Evolutionary conservation across 30 jellyfish, hydroid and myxozoan species (phyloP).

Genomic region (Rhopilema esculentum): DNA sequence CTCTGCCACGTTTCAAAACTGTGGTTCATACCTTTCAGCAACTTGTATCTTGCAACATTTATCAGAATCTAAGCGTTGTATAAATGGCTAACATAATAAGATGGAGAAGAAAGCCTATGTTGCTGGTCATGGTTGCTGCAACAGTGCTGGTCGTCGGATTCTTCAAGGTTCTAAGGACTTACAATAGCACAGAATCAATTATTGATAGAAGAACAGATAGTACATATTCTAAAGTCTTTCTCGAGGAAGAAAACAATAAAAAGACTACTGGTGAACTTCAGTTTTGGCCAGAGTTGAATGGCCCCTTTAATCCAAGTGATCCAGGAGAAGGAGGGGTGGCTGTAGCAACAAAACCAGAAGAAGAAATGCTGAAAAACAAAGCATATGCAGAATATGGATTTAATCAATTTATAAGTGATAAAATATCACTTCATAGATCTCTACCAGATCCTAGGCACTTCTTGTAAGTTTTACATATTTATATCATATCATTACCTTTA

Average conservation of each 20-base stretch:
- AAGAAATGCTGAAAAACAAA: conserved; percentile 52
- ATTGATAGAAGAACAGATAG: conserved; percentile 30
- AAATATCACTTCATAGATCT: conserved; percentile 90
- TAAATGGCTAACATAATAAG: conserved; percentile 53
- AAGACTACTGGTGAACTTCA: neutral
- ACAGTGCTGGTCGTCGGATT: conserved; percentile 5
- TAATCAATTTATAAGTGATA: conserved; percentile 95
- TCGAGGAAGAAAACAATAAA: neutral
- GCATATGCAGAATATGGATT: conserved; percentile 97
- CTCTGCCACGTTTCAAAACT: conserved; percentile 9
- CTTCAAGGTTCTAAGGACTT: neutral
- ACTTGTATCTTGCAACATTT: neutral
- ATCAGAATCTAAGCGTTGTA: neutral
- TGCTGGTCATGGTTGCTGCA: neutral
- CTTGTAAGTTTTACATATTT: conserved; percentile 57
- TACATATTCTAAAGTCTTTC: neutral
- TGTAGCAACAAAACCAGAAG: conserved; percentile 75
- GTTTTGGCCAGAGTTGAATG: conserved; percentile 85
- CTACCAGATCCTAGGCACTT: conserved; percentile 89
- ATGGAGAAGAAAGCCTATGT: conserved; percentile 39
- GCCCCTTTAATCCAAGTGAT: conserved; percentile 50
- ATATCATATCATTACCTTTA: neutral
- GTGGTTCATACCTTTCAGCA: too few relatives aligned
- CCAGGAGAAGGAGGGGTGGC: conserved; percentile 97
- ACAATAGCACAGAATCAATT: conserved; percentile 2